phyloP scores from a whole-genome alignment of 2,113 vertebrate species.

The Lagopus muta region DNA sequence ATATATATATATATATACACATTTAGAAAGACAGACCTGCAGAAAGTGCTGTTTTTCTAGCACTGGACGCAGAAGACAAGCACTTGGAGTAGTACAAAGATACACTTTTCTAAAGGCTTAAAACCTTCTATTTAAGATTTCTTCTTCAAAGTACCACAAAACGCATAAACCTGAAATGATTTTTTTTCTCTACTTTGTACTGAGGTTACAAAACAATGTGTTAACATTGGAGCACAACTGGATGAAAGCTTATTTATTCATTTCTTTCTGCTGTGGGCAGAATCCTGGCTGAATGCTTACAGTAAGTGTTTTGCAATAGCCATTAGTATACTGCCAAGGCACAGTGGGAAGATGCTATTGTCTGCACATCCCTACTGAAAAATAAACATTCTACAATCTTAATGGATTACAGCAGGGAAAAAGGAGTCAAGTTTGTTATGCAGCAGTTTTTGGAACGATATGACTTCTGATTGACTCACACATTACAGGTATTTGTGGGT shows the following conservation, averaged over 20 bases:
- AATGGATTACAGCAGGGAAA: neutral
- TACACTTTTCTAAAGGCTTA: constrained; percentile 11
- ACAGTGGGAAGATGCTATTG: neutral
- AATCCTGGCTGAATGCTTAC: constrained; percentile 48
- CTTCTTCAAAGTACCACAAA: constrained; percentile 49
- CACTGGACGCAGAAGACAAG: neutral
- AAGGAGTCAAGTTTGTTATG: neutral
- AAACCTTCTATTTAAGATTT: constrained; percentile 30
- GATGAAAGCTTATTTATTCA: constrained; percentile 58
- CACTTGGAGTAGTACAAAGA: constrained; percentile 30
- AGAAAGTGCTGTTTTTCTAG: neutral
- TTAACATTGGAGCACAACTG: constrained; percentile 38
- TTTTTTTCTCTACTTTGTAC: constrained; percentile 24
- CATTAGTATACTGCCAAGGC: constrained; percentile 16
- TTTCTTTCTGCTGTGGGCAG: constrained; percentile 64
- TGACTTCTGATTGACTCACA: neutral
- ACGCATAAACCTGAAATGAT: constrained; percentile 47
- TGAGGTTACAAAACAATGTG: constrained; percentile 24
- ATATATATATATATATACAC: neutral
- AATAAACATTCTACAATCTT: neutral
- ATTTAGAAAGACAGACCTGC: neutral
- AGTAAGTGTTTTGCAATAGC: constrained; percentile 2
- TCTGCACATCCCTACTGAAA: neutral
- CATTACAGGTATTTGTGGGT: neutral
- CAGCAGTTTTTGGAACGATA: neutral